Base-by-base conservation (phyloP, 1,140 invertebrate genomes). In the Zaprionus nigranus region DNA sequence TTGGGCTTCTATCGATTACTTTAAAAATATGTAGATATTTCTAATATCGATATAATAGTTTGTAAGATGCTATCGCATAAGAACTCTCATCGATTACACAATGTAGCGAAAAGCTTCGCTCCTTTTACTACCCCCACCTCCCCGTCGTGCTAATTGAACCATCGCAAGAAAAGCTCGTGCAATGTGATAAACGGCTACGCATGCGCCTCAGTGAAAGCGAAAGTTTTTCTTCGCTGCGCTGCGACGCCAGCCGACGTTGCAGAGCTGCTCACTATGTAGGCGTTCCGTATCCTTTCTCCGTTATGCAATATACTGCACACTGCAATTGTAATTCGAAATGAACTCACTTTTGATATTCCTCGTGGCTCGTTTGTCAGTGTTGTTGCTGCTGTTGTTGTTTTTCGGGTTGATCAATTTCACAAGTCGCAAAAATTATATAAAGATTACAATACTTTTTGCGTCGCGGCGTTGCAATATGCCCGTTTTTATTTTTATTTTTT, bases 141-240 rank as follows among this genome's bases (percentile, higher is more conserved):
- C n/a, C 40, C n/a, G 0, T n/a, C 40, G 2, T 17, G 40, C 40
- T 46, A 46, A 46, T 46, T 46, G 7, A 17, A 46, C 6, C 40
- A 17, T 17, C 40, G 40, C 53, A 66, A 58, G 63, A 74, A 78
- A 74, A 72, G 66, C 73, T 75, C 63, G 28, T 36, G 68, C 71
- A 65, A 65, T 67, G 76, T 70, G 63, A 68, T 46, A 64, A 63
- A 62, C 59, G n/a, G 34, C 64, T 56, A 59, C 75, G 68, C 75
- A 77, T 75, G 67, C 66, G 78, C 9, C 22, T 46, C 70, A 60
- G 85, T 90, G 86, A 90, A 90, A 90, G 85, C 85, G 85, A 90
- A 90, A 90, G 81, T 90, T 90, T 90, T 90, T 85, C 79, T 70
- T 69, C 24, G 28, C 40, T 46, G 40, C 40, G 34, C 53, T 59